phyloP scores from a whole-genome alignment of 2,797 vertebrate species.

The Apogon hyalosoma region DNA sequence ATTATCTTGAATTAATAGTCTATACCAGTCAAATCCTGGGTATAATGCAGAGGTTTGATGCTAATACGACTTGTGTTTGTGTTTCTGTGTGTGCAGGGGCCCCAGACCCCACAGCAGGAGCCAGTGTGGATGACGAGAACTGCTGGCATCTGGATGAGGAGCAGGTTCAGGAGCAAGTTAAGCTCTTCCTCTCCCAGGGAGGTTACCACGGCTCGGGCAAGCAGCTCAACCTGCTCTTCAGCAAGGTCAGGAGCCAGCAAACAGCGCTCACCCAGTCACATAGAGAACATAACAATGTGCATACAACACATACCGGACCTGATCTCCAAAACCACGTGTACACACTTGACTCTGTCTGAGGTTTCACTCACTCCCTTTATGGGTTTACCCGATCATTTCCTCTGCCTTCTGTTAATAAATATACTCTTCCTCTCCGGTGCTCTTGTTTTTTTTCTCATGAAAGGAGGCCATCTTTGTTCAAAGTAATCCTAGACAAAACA shows the following conservation, averaged over 20 bases:
- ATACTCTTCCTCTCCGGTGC: slow-evolving; percentile 20
- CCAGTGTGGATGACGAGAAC: slow-evolving; percentile 98
- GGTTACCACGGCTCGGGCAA: slow-evolving; percentile 99
- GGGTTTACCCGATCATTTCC: slow-evolving; percentile 5
- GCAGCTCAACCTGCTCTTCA: slow-evolving; percentile 98
- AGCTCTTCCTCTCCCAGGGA: slow-evolving; percentile 97
- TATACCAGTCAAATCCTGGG: no score
- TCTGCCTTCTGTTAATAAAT: slow-evolving; percentile 38
- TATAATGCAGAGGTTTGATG: no score
- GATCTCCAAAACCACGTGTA: background rate
- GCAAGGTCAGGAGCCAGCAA: slow-evolving; percentile 85
- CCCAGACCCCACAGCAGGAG: slow-evolving; percentile 97
- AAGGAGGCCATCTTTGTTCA: slow-evolving; percentile 27
- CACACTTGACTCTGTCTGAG: background rate
- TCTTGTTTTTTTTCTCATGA: slow-evolving; percentile 31
- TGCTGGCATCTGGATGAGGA: slow-evolving; percentile 99
- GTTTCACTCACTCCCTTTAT: slow-evolving; percentile 19
- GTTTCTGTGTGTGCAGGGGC: slow-evolving; percentile 84
- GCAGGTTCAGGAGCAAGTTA: slow-evolving; percentile 99
- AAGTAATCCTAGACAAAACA: slow-evolving; percentile 42
- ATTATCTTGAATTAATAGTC: no score
- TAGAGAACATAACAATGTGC: slow-evolving; percentile 39
- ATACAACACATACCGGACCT: slow-evolving; percentile 37
- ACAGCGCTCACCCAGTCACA: slow-evolving; percentile 26
- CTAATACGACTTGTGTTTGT: background rate